Conservation (phyloP, 2,888 invertebrate species). For the Metopia argyrocephala region DNA sequence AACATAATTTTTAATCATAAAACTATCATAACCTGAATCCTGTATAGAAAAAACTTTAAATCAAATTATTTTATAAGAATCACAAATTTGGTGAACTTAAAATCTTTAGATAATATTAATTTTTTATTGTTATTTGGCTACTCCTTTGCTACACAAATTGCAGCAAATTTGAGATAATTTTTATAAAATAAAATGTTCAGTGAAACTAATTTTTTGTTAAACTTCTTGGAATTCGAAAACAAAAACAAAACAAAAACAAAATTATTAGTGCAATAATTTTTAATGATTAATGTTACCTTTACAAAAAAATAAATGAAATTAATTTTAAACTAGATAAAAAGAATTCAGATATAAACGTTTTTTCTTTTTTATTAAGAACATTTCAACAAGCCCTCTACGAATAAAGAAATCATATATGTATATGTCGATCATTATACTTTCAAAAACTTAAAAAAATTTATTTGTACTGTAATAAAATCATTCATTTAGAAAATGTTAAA, state of each 20-base stretch:
- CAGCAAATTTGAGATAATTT: not conserved
- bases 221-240: too few species aligned
- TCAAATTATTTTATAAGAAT: too few species aligned
- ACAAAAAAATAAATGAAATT: conserved; percentile 16
- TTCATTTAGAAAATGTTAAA: conserved; percentile 40
- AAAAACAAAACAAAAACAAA: not conserved
- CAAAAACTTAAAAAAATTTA: not conserved
- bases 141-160: too few species aligned
- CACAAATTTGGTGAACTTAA: too few species aligned
- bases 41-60: too few species aligned
- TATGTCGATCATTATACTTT: too few species aligned
- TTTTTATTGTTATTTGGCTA: not conserved
- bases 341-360: too few species aligned
- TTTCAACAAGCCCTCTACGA: conserved; percentile 21
- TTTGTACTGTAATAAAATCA: conserved; percentile 32
- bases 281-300: conserved; percentile 39
- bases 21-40: too few species aligned
- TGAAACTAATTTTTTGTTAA: too few species aligned
- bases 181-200: too few species aligned
- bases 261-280: not conserved
- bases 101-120: not conserved
- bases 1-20: too few species aligned
- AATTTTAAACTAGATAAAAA: conserved; percentile 40
- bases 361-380: too few species aligned
- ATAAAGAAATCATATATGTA: not conserved